Percentiles rank a stretch among this genome's conserved stretches.
Conservation (phyloP, 35 echinoderm and acorn worm genomes). For the Apostichopus parvimensis region DNA sequence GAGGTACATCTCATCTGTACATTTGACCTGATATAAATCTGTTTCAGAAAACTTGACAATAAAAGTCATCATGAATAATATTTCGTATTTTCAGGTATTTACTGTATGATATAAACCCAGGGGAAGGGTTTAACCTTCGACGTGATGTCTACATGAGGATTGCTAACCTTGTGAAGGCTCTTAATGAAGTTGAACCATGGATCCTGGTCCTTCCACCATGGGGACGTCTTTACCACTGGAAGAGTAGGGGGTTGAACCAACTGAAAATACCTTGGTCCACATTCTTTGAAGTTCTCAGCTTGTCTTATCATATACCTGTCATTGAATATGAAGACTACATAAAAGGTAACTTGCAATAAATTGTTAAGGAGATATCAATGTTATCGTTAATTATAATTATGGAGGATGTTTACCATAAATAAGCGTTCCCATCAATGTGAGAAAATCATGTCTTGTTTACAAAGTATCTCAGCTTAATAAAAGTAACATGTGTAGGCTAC, state of each 20-base stretch:
- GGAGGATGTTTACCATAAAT: too few relatives aligned
- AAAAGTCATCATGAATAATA: too few relatives aligned
- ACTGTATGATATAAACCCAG: constrained; percentile 91
- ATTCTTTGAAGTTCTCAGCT: constrained; percentile 87
- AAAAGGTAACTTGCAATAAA: constrained; percentile 52
- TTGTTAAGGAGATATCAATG: too few relatives aligned
- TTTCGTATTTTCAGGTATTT: constrained; percentile 61
- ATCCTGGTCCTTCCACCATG: constrained; percentile 90
- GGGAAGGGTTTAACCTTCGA: constrained; percentile 94
- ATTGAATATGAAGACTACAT: constrained; percentile 96
- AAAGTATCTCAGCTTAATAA: too few relatives aligned
- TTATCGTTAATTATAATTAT: too few relatives aligned
- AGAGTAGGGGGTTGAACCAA: constrained; percentile 75
- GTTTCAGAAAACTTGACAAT: too few relatives aligned
- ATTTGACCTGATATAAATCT: too few relatives aligned
- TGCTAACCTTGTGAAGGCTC: constrained; percentile 77
- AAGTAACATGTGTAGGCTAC: too few relatives aligned
- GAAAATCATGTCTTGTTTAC: too few relatives aligned
- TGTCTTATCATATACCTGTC: constrained; percentile 83
- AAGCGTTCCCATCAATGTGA: too few relatives aligned
- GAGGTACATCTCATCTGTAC: too few relatives aligned
- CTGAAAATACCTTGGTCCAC: constrained; percentile 85
- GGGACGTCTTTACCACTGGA: constrained; percentile 97
- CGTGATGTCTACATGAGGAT: constrained; percentile 99
- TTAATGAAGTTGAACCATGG: constrained; percentile 84